Conservation (phyloP, 2,888 invertebrate species). For the Noctua janthina region DNA sequence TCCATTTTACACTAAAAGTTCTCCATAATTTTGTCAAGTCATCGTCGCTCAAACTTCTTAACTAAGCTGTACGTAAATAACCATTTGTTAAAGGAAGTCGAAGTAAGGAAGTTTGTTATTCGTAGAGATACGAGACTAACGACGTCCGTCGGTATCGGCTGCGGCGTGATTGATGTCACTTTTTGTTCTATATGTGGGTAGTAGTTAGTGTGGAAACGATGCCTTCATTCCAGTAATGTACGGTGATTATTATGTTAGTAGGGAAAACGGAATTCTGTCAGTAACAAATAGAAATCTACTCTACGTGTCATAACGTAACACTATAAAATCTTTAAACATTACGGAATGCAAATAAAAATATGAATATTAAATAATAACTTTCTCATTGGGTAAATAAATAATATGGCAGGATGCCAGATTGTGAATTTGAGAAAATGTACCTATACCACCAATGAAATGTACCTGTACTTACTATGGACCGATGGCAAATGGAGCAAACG, state of each 20-base stretch:
- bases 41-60: constrained; percentile 31
- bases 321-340: neutral
- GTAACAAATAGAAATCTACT: neutral
- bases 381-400: neutral
- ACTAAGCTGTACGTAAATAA: constrained; percentile 54
- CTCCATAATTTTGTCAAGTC: constrained; percentile 22
- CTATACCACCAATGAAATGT: too few relatives aligned
- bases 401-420: neutral
- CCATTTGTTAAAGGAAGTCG: constrained; percentile 58
- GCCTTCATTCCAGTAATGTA: constrained; percentile 35
- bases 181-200: constrained; percentile 40
- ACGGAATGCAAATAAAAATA: neutral
- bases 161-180: constrained; percentile 69
- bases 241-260: constrained; percentile 15
- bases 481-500: too few relatives aligned
- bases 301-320: neutral
- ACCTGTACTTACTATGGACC: too few relatives aligned
- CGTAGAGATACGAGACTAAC: constrained; percentile 63
- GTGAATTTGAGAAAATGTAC: neutral
- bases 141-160: constrained; percentile 68
- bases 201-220: constrained; percentile 40
- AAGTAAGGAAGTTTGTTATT: constrained; percentile 62
- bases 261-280: neutral
- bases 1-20: constrained; percentile 14
- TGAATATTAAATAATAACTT: neutral